Evolutionary conservation across 37 sponge, comb jelly and placozoan genomes (phyloP).

Genomic region (Spongilla lacustris): DNA sequence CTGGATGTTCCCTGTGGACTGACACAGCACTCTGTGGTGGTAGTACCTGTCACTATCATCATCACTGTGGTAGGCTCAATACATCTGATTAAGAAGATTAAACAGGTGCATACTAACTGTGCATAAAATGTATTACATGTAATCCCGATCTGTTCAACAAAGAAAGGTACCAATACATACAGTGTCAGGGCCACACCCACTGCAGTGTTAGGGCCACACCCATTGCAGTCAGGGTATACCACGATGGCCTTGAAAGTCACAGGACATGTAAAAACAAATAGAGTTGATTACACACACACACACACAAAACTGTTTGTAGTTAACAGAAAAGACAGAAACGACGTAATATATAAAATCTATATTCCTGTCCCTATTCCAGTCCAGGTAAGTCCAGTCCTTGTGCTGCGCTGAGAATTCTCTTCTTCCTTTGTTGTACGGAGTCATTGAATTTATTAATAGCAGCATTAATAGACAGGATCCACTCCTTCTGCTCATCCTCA

Average conservation of each 20-base stretch:
- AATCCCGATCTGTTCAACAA: no score
- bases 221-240: no score
- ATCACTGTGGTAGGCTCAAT: background rate
- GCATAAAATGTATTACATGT: no score
- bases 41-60: background rate
- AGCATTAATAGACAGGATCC: background rate
- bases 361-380: slow-evolving; percentile 25
- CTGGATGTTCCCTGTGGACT: background rate
- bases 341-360: background rate
- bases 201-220: no score
- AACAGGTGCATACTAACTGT: background rate
- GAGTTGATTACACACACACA: no score
- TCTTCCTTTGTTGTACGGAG: slow-evolving; percentile 9
- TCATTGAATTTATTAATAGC: background rate
- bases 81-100: background rate
- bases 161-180: no score
- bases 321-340: background rate
- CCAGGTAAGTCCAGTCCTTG: slow-evolving; percentile 66
- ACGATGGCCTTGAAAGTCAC: no score
- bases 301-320: background rate
- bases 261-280: no score
- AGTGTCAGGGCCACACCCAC: no score
- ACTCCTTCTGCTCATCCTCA: slow-evolving; percentile 16
- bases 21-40: background rate
- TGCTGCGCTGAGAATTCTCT: slow-evolving; percentile 50